A percentile compares a stretch with the other conserved stretches of the same genome.
Conservation (phyloP, 2,888 invertebrate genomes). For the Cataglyphis livida region DNA sequence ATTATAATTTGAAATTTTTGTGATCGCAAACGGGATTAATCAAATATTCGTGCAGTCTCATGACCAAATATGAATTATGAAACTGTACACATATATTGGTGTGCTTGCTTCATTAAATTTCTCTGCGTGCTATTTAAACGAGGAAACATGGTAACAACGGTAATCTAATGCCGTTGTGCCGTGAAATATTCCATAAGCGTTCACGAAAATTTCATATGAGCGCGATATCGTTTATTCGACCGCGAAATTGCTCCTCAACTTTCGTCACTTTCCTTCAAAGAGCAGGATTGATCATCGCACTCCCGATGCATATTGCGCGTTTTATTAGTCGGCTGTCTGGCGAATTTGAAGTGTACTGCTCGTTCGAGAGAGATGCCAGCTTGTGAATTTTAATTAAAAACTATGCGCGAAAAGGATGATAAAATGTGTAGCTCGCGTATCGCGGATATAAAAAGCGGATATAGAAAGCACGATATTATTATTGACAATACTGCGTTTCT, state of each 20-base stretch:
- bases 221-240: constrained; percentile 8
- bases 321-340: constrained; percentile 34
- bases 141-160: not conserved
- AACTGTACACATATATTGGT: constrained; percentile 7
- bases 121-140: constrained; percentile 13
- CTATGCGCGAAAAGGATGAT: constrained; percentile 31
- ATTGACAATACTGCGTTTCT: constrained; percentile 26
- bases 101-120: constrained; percentile 36
- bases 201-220: constrained; percentile 28
- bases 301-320: constrained; percentile 14
- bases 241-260: constrained; percentile 17
- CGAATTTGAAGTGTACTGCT: constrained; percentile 6
- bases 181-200: constrained; percentile 38
- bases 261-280: constrained; percentile 15
- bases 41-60: constrained; percentile 10
- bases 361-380: not conserved
- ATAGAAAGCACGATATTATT: not conserved
- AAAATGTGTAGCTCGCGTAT: constrained; percentile 6
- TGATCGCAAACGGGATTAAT: constrained; percentile 19
- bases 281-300: constrained; percentile 12
- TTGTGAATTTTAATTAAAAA: constrained; percentile 51
- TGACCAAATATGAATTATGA: not conserved
- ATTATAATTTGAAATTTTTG: constrained; percentile 1
- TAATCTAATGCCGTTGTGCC: constrained; percentile 4
- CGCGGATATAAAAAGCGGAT: not conserved